phyloP scores from a whole-genome alignment of 1,140 invertebrate genomes.

The Musca domestica region DNA sequence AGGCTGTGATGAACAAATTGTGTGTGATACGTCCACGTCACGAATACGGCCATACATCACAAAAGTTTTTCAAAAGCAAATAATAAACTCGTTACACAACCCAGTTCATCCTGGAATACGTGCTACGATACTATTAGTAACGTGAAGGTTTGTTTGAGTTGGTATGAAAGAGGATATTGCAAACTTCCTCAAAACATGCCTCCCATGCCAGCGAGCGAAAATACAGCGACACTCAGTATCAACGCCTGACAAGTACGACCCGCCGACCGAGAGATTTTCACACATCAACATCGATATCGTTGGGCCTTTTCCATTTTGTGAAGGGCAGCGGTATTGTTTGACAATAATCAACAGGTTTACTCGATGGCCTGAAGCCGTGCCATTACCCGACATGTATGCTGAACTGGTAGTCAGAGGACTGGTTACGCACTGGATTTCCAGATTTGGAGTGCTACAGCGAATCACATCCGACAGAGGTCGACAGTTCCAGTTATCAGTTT shows the following conservation, averaged over 20 bases:
- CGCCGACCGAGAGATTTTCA: conserved; percentile 27
- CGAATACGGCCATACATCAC: too few relatives aligned
- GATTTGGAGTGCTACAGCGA: conserved; percentile 44
- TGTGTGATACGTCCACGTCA: too few relatives aligned
- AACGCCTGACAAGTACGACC: background rate
- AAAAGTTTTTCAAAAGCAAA: background rate
- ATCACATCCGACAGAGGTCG: conserved; percentile 54
- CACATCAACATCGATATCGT: conserved; percentile 47
- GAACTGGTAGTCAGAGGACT: conserved; percentile 40
- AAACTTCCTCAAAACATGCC: conserved; percentile 34
- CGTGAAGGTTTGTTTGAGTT: too few relatives aligned
- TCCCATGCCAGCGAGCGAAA: conserved; percentile 41
- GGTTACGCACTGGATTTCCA: conserved; percentile 38
- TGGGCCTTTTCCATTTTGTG: conserved; percentile 30
- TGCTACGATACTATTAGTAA: too few relatives aligned
- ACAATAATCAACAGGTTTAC: conserved; percentile 40
- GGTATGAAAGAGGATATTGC: conserved; percentile 11
- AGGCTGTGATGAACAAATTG: too few relatives aligned
- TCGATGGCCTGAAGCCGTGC: conserved; percentile 44
- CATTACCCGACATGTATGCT: conserved; percentile 37
- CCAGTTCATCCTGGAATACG: conserved; percentile 27
- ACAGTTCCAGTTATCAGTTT: conserved; percentile 49
- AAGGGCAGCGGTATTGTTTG: conserved; percentile 31
- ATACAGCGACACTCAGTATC: conserved; percentile 19
- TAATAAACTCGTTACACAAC: background rate